phyloP scores from a whole-genome alignment of 2,113 vertebrate genomes.

The Chlamydotis undulata region DNA sequence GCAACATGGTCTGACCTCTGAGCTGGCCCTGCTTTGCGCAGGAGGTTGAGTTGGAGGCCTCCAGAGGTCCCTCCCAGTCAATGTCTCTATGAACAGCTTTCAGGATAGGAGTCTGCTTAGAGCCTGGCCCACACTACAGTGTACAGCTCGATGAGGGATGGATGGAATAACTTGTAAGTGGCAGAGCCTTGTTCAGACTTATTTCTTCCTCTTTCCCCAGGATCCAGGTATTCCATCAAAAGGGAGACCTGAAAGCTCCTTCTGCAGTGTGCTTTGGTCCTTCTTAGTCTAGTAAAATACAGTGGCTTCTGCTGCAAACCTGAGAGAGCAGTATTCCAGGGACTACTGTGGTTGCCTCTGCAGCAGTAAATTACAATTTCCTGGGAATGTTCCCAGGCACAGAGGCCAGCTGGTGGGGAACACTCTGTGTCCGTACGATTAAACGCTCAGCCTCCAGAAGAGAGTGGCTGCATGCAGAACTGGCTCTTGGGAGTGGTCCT shows the following conservation, averaged over 20 bases:
- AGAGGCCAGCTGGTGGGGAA: not conserved
- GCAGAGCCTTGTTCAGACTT: not conserved
- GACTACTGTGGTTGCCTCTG: not conserved
- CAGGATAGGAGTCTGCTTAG: not conserved
- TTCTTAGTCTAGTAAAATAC: not conserved
- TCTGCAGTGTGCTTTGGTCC: not conserved
- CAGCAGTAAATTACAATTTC: not conserved
- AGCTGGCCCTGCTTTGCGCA: not conserved
- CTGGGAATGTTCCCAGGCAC: not conserved
- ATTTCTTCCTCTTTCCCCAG: not conserved
- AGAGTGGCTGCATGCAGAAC: not conserved
- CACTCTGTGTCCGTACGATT: not conserved
- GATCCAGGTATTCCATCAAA: not conserved
- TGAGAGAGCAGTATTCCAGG: not conserved
- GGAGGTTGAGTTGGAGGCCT: not conserved
- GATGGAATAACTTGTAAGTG: not conserved
- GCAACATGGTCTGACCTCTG: not conserved
- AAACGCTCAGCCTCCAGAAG: not conserved
- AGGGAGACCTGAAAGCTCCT: not conserved
- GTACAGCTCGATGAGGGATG: not conserved
- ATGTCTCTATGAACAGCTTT: not conserved
- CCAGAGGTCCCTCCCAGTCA: not conserved
- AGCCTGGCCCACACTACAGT: not conserved
- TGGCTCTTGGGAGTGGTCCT: not conserved
- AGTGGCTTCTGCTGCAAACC: not conserved